phyloP scores from a whole-genome alignment of 2,113 vertebrate genomes.

The Urocynchramus pylzowi region DNA sequence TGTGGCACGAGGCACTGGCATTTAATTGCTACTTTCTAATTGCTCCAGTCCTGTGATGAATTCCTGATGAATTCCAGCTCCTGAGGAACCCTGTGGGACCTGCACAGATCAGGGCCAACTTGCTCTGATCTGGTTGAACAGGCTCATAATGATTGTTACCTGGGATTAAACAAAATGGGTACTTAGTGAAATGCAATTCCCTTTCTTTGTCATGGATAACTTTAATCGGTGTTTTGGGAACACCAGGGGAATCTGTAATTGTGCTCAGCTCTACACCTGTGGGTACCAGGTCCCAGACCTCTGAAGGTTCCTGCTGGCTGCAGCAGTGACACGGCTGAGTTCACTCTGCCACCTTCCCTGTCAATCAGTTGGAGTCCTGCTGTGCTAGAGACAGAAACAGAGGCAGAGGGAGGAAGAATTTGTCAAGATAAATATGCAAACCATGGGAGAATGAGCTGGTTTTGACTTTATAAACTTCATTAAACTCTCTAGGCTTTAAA shows the following conservation, averaged over 20 bases:
- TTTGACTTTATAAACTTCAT: background rate
- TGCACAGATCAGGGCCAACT: background rate
- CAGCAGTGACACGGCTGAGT: background rate
- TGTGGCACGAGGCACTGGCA: background rate
- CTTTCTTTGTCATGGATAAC: background rate
- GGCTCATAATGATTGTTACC: background rate
- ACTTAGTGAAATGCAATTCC: conserved; percentile 12
- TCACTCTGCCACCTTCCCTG: background rate
- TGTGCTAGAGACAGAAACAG: background rate
- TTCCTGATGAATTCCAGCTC: conserved; percentile 3
- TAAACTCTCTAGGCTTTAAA: background rate
- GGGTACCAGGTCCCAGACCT: background rate
- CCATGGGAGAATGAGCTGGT: background rate
- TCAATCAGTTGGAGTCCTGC: background rate
- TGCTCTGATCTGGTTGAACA: background rate
- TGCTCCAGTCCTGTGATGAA: background rate
- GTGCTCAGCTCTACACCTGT: background rate
- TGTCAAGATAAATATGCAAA: background rate
- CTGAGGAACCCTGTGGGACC: background rate
- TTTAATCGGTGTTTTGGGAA: conserved; percentile 25
- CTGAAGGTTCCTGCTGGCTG: background rate
- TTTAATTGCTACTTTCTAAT: conserved; percentile 3
- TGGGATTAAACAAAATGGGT: conserved; percentile 6
- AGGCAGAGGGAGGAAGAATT: background rate
- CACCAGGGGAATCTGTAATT: background rate